Percentiles rank a stretch among this genome's conserved stretches.
These are phyloP conservation scores for Ara ararauna DNA, from an alignment of 2,797 vertebrate species.

Conservation along the genomic window DNA sequence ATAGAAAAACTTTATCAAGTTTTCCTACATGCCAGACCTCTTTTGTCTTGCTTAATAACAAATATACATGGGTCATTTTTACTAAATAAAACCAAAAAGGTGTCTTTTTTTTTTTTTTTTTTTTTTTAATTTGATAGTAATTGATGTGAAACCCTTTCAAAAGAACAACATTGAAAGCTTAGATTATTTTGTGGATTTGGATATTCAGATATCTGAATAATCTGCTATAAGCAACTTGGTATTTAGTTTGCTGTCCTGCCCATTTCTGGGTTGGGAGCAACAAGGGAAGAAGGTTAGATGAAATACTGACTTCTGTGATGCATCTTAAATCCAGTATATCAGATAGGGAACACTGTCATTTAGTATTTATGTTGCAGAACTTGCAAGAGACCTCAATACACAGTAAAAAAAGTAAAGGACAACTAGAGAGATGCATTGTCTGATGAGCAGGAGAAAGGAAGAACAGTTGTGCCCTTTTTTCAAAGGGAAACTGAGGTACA, in stretches of 20 bases:
- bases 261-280: background rate
- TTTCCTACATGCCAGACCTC: background rate
- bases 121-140: background rate
- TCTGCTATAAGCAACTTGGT: background rate
- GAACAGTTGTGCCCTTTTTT: background rate
- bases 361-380: background rate
- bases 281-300: background rate
- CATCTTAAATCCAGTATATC: background rate
- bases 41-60: background rate
- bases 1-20: background rate
- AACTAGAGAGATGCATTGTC: background rate
- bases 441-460: background rate
- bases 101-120: background rate
- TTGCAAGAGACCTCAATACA: background rate
- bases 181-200: background rate
- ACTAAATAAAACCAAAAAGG: background rate
- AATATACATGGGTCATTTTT: background rate
- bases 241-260: background rate
- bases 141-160: background rate
- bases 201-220: background rate
- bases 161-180: rapidly evolving
- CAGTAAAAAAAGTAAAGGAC: background rate
- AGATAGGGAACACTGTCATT: background rate
- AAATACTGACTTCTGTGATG: background rate
- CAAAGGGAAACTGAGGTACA: background rate